Evolutionary conservation across 2,113 vertebrate species (phyloP), one percentile per base, ranked within the genome.

Genomic region (Prionailurus bengalensis): DNA sequence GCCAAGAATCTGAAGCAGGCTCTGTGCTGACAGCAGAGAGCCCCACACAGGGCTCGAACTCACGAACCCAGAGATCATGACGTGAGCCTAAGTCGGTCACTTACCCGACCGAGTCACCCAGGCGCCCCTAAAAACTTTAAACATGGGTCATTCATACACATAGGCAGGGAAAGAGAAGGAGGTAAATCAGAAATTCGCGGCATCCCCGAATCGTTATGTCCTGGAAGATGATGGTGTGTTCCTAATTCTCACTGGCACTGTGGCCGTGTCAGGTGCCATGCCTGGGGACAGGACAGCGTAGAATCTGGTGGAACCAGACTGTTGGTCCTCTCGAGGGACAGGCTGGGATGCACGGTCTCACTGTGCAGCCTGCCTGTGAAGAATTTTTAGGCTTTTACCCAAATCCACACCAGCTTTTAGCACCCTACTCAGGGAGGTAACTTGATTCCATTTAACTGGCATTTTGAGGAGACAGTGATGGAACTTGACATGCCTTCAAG

Each of bases 181-280:
- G 27, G 25, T 21, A 7, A 80, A 25, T 31, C 2, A 39, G 90
- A 31, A 33, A 15, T n/a, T 25, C n/a, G 6, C 5, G 29, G 12
- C n/a, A 13, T 45, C 39, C 16, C 39, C 3, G 55, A 19, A 4
- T 27, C 0, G 0, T 42, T 25, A 9, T 42, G 16, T 68, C 29
- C 27, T 4, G 45, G 66, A n/a, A 7, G 45, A 17, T 23, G 5
- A 12, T 1, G 31, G 23, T 14, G 39, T 39, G 45, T 68, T 63
- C 31, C 15, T 1, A 0, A 4, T 36, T 42, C 9, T 48, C 27
- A 13, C 27, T 82, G 82, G 39, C 58, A 21, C 74, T 0, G 25
- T 23, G 0, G 53, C 1, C 1, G n/a, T 16, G 31, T 29, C 6
- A 1, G 12, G 31, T n/a, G n/a, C 33, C 17, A 1, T 6, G 27